Evolutionary conservation across 2,888 invertebrate genomes (phyloP), one percentile per base, ranked within the genome.

Genomic region (Drosophila borealis): DNA sequence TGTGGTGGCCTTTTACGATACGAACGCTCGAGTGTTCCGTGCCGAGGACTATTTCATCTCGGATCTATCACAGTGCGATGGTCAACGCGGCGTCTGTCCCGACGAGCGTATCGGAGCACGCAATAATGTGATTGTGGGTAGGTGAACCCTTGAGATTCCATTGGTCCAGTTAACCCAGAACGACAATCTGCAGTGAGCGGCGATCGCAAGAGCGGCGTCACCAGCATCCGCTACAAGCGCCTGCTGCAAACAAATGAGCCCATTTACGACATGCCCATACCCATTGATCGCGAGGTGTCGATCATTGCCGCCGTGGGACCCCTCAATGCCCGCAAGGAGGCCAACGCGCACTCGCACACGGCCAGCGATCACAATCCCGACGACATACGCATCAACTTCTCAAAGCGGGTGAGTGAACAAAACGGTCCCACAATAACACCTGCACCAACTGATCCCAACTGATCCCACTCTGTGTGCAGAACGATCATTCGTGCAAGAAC

Each of bases 241-340:
- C 96, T 97, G 0, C 93, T 98, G 55, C 94, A 95, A 62, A 96
- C 97, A 0, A 95, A 94, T 77, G 97, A 97, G 80, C 93, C 96
- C 0, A 93, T 93, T 37, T 95, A 95, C 72, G 97, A 97, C 92
- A 93, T 94, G 77, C 94, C 95, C 74, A 94, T 97, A 54, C 94
- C 95, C 1, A 93, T 94, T 2, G 94, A 95, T 25, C 93, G 95
- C 1, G 95, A 96, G 34, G 95, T 96, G 25, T 96, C 95, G 29
- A 95, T 98, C 4, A 96, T 98, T 57, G 97, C 97, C 0, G 98
- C 98, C 4, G 96, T 98, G 80, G 98, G 98, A 0, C 96, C 96
- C 0, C 93, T 98, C 34, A 97, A 97, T 93, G 93, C 94, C 0
- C 93, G 95, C 56, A 95, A 95, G 80, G 97, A 98, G 91, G 97